Conservation (phyloP, 2,888 invertebrate species). For the Epinotia bilunana region DNA sequence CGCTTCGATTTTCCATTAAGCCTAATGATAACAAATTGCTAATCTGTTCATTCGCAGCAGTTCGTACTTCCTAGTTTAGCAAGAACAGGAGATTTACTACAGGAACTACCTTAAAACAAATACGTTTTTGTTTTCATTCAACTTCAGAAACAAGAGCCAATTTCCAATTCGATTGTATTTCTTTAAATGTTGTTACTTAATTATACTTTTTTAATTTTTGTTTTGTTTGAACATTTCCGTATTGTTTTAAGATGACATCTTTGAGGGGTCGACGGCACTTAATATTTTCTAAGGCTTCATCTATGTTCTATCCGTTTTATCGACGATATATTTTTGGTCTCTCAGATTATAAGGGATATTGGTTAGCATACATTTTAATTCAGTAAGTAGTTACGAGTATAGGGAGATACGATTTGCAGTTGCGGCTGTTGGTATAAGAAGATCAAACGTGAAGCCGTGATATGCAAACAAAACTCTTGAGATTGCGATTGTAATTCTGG, state of each 20-base stretch:
- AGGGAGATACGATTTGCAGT: not conserved
- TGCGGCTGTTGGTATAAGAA: not conserved
- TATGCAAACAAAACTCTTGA: constrained; percentile 32
- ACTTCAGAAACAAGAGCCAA: not conserved
- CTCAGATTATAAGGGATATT: not conserved
- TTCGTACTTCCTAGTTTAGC: not conserved
- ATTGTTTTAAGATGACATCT: no score
- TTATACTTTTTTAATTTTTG: not conserved
- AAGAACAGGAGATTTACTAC: not conserved
- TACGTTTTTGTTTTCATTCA: not conserved
- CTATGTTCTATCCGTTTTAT: not conserved
- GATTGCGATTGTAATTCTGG: constrained; percentile 20
- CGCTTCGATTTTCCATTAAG: constrained; percentile 31
- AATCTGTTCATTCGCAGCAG: constrained; percentile 8
- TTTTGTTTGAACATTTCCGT: no score
- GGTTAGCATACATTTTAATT: not conserved
- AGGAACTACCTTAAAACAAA: not conserved
- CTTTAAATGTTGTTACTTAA: not conserved
- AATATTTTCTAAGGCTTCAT: no score
- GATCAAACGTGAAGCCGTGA: constrained; percentile 15
- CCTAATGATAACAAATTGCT: constrained; percentile 29
- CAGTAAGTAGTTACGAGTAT: not conserved
- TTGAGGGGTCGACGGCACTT: no score
- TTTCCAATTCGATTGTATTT: not conserved
- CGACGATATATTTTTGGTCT: not conserved